These are phyloP conservation scores for Balearica regulorum DNA, from an alignment of 2,797 vertebrate genomes.

Conservation along the genomic window DNA sequence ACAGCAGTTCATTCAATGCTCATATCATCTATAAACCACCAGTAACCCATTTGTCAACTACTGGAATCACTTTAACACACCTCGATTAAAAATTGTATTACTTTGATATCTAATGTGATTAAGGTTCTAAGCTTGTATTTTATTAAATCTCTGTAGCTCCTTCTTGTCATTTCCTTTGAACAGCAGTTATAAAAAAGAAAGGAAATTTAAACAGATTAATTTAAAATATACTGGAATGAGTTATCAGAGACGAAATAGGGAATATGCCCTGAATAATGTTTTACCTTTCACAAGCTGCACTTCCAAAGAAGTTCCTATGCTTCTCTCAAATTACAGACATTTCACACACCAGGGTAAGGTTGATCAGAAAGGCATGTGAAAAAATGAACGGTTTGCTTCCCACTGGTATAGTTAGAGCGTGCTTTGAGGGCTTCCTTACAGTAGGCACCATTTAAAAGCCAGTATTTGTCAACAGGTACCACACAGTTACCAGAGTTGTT, in stretches of 20 bases:
- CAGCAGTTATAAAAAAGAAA: neutral
- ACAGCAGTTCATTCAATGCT: neutral
- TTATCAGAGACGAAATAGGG: neutral
- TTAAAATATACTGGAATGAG: neutral
- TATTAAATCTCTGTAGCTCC: constrained; percentile 25
- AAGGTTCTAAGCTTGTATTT: constrained; percentile 13
- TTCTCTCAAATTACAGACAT: neutral
- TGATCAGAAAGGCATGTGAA: neutral
- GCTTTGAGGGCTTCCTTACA: neutral
- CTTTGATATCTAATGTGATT: constrained; percentile 32
- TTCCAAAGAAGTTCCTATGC: neutral
- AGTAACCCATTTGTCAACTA: constrained; percentile 4
- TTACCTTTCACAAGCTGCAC: neutral
- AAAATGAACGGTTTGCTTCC: neutral
- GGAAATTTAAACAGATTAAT: neutral
- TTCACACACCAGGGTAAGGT: neutral
- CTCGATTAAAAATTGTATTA: neutral
- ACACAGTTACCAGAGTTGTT: neutral
- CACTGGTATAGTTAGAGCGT: neutral
- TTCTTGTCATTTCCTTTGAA: neutral
- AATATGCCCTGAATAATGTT: neutral
- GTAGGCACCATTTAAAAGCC: neutral
- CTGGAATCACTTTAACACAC: neutral
- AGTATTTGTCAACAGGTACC: neutral
- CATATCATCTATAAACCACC: neutral